Evolutionary conservation across 64 coral and sea anemone species (phyloP).

Genomic region (Porites lutea): DNA sequence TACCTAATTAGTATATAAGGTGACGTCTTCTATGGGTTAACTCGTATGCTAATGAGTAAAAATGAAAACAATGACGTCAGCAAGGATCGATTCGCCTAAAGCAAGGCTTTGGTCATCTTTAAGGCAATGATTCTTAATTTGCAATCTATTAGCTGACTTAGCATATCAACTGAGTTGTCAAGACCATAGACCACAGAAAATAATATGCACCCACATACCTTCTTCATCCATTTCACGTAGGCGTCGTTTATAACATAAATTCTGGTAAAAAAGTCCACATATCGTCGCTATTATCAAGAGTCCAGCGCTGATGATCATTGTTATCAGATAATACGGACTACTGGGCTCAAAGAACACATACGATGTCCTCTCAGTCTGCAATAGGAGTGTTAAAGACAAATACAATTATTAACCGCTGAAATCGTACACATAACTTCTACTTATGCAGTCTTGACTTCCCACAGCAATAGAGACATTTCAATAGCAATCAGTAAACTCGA

Average conservation of each 20-base stretch:
- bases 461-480: too few relatives aligned
- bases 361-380: neutral
- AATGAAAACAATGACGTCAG: too few relatives aligned
- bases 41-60: too few relatives aligned
- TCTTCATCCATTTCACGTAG: neutral
- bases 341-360: slow-evolving; percentile 23
- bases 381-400: neutral
- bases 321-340: slow-evolving; percentile 7
- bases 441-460: too few relatives aligned
- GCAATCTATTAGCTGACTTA: too few relatives aligned
- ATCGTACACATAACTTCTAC: too few relatives aligned
- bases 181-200: neutral
- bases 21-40: too few relatives aligned
- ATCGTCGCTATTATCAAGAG: neutral
- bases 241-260: neutral
- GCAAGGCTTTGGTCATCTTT: too few relatives aligned
- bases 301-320: neutral
- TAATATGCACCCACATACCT: neutral
- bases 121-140: too few relatives aligned
- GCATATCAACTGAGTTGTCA: neutral
- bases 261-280: slow-evolving; percentile 14
- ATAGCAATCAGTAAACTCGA: too few relatives aligned
- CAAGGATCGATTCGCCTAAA: too few relatives aligned
- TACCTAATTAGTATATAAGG: too few relatives aligned
- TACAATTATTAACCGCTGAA: neutral